phyloP scores from a whole-genome alignment of 2,797 vertebrate species.

The Cossypha polioptera region DNA sequence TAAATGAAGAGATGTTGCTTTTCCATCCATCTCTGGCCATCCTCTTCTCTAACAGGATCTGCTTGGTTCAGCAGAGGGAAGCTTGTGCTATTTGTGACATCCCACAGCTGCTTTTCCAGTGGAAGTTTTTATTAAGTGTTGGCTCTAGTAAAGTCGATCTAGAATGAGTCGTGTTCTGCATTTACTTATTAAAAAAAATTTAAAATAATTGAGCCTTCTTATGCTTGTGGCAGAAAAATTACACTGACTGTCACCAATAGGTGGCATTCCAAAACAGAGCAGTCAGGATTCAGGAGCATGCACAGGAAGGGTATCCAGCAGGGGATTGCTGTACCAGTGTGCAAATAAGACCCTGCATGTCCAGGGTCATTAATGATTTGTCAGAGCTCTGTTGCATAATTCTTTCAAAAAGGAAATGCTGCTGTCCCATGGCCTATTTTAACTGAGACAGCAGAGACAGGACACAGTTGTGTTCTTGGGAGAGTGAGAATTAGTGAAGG shows the following conservation, averaged over 20 bases:
- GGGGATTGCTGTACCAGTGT: not conserved
- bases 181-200: not conserved
- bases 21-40: not conserved
- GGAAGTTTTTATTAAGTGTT: not conserved
- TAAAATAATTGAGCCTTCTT: not conserved
- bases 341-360: not conserved
- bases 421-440: not conserved
- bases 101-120: not conserved
- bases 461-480: not conserved
- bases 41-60: not conserved
- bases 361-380: not conserved
- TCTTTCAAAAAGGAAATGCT: not conserved
- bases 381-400: not conserved
- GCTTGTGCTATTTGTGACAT: not conserved
- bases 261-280: conserved; percentile 42
- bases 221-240: not conserved
- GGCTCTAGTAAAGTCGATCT: not conserved
- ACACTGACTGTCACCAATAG: not conserved
- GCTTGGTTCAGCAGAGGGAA: not conserved
- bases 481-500: not conserved
- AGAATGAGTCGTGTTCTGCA: not conserved
- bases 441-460: not conserved
- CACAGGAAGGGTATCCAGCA: not conserved
- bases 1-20: not conserved
- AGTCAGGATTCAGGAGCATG: not conserved